Conservation (phyloP, 2,797 vertebrate species). For the Garrulus glandarius region DNA sequence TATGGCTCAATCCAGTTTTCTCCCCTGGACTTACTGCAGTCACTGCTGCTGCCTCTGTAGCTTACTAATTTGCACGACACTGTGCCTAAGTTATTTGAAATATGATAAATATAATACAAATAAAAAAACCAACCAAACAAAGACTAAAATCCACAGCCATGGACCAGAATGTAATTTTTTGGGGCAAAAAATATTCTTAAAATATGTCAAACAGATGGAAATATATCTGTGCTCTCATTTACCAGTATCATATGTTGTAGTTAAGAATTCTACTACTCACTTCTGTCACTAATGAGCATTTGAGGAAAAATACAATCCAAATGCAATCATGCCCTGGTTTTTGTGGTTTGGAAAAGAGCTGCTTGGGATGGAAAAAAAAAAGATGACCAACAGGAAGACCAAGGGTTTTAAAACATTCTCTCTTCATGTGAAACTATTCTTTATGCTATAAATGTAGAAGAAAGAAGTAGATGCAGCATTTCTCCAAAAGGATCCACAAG, state of each 20-base stretch:
- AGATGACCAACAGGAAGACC: not conserved
- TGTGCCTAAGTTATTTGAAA: not conserved
- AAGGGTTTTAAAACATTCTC: not conserved
- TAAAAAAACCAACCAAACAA: not conserved
- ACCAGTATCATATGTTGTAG: not conserved
- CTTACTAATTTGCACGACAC: not conserved
- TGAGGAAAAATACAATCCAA: not conserved
- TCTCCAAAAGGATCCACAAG: not conserved
- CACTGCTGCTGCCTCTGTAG: not conserved
- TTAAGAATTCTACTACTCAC: not conserved
- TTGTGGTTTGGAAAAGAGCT: not conserved
- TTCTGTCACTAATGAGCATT: not conserved
- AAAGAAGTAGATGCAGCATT: not conserved
- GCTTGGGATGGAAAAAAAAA: not conserved
- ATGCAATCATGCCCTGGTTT: not conserved
- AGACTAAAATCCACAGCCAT: not conserved
- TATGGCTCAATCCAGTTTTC: fast-evolving
- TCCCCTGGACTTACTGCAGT: not conserved
- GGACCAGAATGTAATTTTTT: fast-evolving
- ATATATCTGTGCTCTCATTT: not conserved
- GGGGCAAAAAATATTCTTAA: not conserved
- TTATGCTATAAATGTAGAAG: not conserved
- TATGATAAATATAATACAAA: not conserved
- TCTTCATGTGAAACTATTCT: not conserved
- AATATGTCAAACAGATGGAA: not conserved